These are phyloP conservation scores for Rafetus swinhoei DNA, from an alignment of 2,113 vertebrate species.

Conservation along the genomic window DNA sequence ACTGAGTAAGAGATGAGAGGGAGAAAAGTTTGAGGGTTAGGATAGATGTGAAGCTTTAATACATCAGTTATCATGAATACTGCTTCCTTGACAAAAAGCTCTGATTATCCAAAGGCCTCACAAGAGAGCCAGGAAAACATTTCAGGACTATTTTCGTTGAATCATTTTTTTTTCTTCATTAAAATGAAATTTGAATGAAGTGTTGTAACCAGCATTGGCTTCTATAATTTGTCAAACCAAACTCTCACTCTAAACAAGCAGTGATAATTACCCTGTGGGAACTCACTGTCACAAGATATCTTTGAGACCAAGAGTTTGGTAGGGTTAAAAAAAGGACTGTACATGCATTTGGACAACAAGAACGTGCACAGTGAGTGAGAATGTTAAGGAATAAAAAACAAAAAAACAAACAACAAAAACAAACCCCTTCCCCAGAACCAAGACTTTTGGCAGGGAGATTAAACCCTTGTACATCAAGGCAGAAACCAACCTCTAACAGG, in stretches of 20 bases:
- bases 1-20: not conserved
- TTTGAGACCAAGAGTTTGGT: not conserved
- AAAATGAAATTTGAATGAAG: not conserved
- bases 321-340: not conserved
- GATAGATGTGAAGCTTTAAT: not conserved
- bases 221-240: slow-evolving; percentile 4
- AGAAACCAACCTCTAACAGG: not conserved
- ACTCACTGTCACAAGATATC: not conserved
- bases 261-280: not conserved
- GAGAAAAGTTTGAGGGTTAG: not conserved
- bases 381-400: not conserved
- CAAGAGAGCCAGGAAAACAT: not conserved
- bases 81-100: not conserved
- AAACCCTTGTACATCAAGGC: not conserved
- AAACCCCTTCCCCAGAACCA: not conserved
- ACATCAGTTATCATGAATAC: not conserved
- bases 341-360: not conserved
- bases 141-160: not conserved
- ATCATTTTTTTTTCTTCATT: not conserved
- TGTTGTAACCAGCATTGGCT: not conserved
- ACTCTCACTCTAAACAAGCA: not conserved
- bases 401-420: not conserved
- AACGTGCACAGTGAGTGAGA: not conserved
- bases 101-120: not conserved
- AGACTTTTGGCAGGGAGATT: not conserved